These are phyloP conservation scores for Cololabis saira DNA, from an alignment of 2,113 vertebrate genomes.

Conservation along the genomic window DNA sequence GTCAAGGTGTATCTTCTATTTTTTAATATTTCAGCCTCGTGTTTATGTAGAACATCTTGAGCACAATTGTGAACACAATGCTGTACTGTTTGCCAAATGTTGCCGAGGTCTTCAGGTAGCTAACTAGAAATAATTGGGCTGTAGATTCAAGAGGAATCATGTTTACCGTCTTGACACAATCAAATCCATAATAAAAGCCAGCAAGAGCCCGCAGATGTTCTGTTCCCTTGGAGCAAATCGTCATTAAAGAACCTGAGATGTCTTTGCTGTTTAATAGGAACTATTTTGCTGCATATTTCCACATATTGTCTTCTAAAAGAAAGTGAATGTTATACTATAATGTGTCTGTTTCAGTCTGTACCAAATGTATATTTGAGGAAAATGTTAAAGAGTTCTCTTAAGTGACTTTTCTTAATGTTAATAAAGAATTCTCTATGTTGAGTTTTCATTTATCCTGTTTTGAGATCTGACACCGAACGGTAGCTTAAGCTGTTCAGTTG, in stretches of 20 bases:
- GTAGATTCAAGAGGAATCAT: not conserved
- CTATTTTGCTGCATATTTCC: conserved; percentile 4
- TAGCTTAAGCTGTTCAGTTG: not conserved
- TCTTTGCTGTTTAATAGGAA: not conserved
- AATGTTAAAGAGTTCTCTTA: too few relatives aligned
- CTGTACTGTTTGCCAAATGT: conserved; percentile 32
- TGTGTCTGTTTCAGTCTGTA: conserved; percentile 14
- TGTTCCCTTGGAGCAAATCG: not conserved
- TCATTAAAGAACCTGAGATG: not conserved
- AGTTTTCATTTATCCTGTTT: conserved; percentile 43
- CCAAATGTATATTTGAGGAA: conserved; percentile 13
- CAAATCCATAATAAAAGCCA: conserved; percentile 20
- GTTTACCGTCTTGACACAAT: not conserved
- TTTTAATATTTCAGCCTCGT: conserved; percentile 14
- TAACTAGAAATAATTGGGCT: not conserved
- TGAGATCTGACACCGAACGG: conserved; percentile 7
- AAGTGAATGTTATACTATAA: conserved; percentile 30
- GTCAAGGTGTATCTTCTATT: conserved; percentile 18
- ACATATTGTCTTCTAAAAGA: not conserved
- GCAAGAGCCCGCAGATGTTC: not conserved
- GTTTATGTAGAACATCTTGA: conserved; percentile 9
- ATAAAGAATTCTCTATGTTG: not conserved
- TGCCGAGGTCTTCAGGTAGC: not conserved
- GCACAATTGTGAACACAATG: conserved; percentile 4
- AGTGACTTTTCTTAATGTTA: too few relatives aligned